Evolutionary conservation across 1,140 invertebrate genomes (phyloP), one percentile per base, ranked within the genome.

Genomic region (Cepaea nemoralis): DNA sequence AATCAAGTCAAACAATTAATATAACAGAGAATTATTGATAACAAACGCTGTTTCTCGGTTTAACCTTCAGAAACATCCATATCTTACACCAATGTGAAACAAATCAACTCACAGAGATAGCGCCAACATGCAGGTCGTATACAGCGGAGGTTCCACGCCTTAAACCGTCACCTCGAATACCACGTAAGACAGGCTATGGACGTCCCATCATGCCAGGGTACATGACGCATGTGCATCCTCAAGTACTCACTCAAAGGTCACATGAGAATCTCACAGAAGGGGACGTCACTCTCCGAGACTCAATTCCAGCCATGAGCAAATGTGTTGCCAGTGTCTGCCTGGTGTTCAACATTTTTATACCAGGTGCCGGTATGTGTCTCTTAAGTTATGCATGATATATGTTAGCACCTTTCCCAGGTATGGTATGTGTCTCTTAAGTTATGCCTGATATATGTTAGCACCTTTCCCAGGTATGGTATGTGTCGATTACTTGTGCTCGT

Each of bases 361-460:
- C 93, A 10, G 93, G 93, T 67, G 83, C 90, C 85, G 93, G 93
- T 93, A 87, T 88, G 91, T 59, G n/a, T n/a, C n/a, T n/a, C n/a
- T n/a, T n/a, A n/a, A n/a, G n/a, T n/a, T n/a, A n/a, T n/a, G n/a
- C n/a, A n/a, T n/a, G n/a, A n/a, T n/a, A n/a, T n/a, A n/a, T n/a
- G n/a, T n/a, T n/a, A n/a, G n/a, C n/a, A n/a, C n/a, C n/a, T n/a
- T n/a, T n/a, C n/a, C n/a, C n/a, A n/a, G n/a, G n/a, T n/a, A n/a
- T n/a, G n/a, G n/a, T n/a, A n/a, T n/a, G n/a, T n/a, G n/a, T n/a
- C n/a, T n/a, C n/a, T n/a, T n/a, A n/a, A n/a, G n/a, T n/a, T n/a
- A n/a, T n/a, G n/a, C n/a, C n/a, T n/a, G n/a, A n/a, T n/a, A n/a
- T n/a, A n/a, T n/a, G n/a, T n/a, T n/a, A n/a, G n/a, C n/a, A n/a